Evolutionary conservation across 2,888 invertebrate species (phyloP).

Genomic region (Hyalella azteca): DNA sequence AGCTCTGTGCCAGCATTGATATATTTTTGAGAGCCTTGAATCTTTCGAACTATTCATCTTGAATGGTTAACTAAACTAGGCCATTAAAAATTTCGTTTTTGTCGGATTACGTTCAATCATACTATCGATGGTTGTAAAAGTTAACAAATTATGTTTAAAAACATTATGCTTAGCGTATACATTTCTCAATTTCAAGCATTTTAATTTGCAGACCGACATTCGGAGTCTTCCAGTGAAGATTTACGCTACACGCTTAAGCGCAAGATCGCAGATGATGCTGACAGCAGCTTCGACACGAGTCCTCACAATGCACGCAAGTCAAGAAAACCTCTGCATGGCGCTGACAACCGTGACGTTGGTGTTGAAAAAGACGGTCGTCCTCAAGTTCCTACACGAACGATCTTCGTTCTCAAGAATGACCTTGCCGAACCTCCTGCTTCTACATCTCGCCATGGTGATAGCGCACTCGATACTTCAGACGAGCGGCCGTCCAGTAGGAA

Average conservation of each 20-base stretch:
- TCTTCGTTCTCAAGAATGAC: conserved; percentile 21
- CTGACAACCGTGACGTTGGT: background rate
- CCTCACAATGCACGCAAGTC: background rate
- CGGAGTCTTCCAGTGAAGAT: background rate
- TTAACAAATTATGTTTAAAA: too few species aligned
- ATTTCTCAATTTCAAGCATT: background rate
- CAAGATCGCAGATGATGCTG: background rate
- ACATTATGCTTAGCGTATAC: background rate
- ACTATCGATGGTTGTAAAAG: too few species aligned
- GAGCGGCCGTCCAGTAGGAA: background rate
- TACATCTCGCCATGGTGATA: background rate
- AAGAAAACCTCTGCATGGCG: background rate
- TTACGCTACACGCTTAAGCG: conserved; percentile 10
- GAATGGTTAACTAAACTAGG: too few species aligned
- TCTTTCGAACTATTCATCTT: too few species aligned
- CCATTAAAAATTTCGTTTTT: too few species aligned
- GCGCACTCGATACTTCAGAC: background rate
- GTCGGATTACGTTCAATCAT: too few species aligned
- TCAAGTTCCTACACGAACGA: background rate
- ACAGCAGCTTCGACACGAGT: background rate
- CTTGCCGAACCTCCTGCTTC: background rate
- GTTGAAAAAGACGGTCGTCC: background rate
- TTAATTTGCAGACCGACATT: background rate
- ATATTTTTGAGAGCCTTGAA: too few species aligned
- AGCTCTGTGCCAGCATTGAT: too few species aligned